These are phyloP conservation scores for Noctua comes DNA, from an alignment of 2,888 invertebrate genomes.

Conservation along the genomic window DNA sequence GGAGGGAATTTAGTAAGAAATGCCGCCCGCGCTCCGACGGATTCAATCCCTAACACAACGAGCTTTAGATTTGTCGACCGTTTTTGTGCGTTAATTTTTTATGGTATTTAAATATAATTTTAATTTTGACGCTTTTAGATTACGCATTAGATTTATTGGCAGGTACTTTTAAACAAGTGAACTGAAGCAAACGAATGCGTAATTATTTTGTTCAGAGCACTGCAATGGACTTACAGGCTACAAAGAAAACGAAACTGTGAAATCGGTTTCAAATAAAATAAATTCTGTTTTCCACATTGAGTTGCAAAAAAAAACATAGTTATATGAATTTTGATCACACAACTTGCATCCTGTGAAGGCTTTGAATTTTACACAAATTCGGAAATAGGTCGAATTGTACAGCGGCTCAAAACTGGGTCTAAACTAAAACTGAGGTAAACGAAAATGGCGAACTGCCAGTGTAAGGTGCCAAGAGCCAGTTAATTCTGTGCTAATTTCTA, in stretches of 20 bases:
- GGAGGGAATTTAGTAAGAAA: constrained; percentile 67
- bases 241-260: not conserved
- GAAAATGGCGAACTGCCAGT: constrained; percentile 83
- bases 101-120: not conserved
- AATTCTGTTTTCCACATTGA: not conserved
- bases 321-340: not conserved
- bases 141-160: not conserved
- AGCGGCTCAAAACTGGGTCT: constrained; percentile 76
- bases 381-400: constrained; percentile 67
- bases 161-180: not conserved
- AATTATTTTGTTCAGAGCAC: not conserved
- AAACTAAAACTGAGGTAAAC: constrained; percentile 78
- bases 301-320: constrained; percentile 2
- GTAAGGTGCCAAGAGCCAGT: constrained; percentile 82
- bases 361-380: constrained; percentile 37
- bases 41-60: constrained; percentile 39
- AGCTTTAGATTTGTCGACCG: constrained; percentile 22
- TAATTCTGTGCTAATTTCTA: constrained; percentile 82
- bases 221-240: not conserved
- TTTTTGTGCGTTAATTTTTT: constrained; percentile 19
- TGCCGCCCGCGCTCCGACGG: constrained; percentile 39
- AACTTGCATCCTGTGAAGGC: constrained; percentile 7
- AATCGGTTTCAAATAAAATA: not conserved
- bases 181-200: not conserved
- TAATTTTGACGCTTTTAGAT: not conserved